A percentile compares a stretch with the other conserved stretches of the same genome.
Conservation (phyloP, 2,113 vertebrate species). For the Rattus rattus region DNA sequence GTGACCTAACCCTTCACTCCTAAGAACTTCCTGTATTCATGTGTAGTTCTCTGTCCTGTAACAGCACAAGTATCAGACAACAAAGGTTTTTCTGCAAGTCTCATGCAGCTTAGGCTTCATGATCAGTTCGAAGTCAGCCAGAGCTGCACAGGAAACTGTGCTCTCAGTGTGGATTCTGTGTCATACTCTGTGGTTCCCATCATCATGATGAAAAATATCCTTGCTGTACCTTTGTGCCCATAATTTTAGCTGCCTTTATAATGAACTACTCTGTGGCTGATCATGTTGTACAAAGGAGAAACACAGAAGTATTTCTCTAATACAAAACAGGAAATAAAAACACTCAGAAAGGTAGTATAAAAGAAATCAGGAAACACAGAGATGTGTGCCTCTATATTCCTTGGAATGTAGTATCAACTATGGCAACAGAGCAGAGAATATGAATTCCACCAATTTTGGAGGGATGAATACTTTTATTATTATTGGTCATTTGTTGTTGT, state of each 20-base stretch:
- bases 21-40: neutral
- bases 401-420: neutral
- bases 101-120: neutral
- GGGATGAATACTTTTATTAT: too few relatives aligned
- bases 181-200: neutral
- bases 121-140: neutral
- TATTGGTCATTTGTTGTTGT: too few relatives aligned
- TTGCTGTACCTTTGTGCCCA: too few relatives aligned
- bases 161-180: rapidly evolving
- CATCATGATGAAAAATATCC: neutral
- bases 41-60: neutral
- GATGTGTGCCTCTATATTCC: neutral
- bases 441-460: too few relatives aligned
- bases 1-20: too few relatives aligned
- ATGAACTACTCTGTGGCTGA: neutral
- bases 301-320: neutral
- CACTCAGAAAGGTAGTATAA: too few relatives aligned
- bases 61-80: neutral
- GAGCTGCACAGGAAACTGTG: rapidly evolving
- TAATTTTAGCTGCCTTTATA: neutral
- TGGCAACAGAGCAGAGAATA: neutral
- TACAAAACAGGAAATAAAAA: neutral
- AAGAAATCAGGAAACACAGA: neutral
- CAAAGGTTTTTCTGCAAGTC: too few relatives aligned
- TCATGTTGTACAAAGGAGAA: neutral